These are phyloP conservation scores for Montifringilla adamsi DNA, from an alignment of 2,113 vertebrate species.

Conservation along the genomic window DNA sequence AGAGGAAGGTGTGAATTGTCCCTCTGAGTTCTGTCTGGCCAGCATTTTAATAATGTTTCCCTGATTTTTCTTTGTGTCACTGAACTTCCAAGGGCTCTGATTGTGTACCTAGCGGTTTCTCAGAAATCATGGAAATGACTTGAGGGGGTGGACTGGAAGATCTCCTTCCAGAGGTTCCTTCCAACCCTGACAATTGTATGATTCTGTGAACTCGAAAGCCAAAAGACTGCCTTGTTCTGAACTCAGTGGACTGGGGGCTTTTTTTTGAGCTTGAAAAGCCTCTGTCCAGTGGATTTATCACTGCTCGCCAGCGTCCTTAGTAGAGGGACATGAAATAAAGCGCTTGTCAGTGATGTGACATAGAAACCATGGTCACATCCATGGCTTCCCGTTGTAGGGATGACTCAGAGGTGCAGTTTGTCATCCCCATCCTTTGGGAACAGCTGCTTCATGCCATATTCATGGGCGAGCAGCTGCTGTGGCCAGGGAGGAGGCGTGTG, in stretches of 20 bases:
- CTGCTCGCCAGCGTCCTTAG: neutral
- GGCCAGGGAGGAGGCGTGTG: neutral
- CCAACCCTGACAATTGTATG: neutral
- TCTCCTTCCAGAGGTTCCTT: neutral
- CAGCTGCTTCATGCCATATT: neutral
- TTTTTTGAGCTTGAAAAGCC: neutral
- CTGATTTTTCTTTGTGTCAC: neutral
- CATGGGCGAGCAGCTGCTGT: neutral
- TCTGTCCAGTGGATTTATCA: neutral
- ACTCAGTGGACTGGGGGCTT: neutral
- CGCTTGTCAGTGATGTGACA: neutral
- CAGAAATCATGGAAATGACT: neutral
- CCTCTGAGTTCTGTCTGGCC: neutral
- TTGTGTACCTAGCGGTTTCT: neutral
- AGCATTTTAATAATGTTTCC: neutral
- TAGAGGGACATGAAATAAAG: neutral
- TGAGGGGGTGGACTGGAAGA: no score
- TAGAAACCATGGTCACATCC: fast-evolving
- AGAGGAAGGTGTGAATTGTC: neutral
- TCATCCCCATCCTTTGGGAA: neutral
- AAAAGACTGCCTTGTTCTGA: neutral
- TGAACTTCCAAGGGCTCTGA: neutral
- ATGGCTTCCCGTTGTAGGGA: neutral
- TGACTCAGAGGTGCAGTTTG: neutral
- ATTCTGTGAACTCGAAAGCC: neutral